These are phyloP conservation scores for Trinorchestia longiramus DNA, from an alignment of 1,140 invertebrate genomes.

Conservation along the genomic window DNA sequence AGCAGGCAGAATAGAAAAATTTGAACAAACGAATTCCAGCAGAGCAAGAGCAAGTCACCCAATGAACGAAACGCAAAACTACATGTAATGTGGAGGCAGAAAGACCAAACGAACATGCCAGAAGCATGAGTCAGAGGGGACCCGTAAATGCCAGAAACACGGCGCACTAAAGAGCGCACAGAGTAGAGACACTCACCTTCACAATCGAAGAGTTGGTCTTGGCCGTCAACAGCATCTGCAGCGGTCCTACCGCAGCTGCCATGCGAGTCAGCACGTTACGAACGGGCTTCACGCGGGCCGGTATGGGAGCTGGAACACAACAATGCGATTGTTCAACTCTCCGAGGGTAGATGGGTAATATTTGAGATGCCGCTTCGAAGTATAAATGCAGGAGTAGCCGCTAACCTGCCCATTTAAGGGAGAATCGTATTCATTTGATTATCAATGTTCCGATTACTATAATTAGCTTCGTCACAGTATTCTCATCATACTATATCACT, in stretches of 20 bases:
- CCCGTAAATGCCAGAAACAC: background rate
- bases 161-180: background rate
- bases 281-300: slow-evolving; percentile 47
- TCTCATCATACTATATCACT: background rate
- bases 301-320: slow-evolving; percentile 1
- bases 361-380: no score
- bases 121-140: background rate
- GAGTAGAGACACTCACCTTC: background rate
- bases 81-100: background rate
- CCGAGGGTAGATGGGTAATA: no score
- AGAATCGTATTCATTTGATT: no score
- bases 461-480: no score
- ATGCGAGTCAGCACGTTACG: slow-evolving; percentile 78
- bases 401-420: no score
- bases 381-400: no score
- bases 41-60: no score
- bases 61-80: background rate
- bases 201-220: slow-evolving; percentile 16
- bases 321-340: background rate
- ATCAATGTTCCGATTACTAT: no score
- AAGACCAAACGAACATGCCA: background rate
- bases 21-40: no score
- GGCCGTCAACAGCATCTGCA: slow-evolving; percentile 74
- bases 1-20: no score
- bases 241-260: slow-evolving; percentile 75